phyloP scores from a whole-genome alignment of 2,888 invertebrate genomes.

The Subacronicta megacephala region DNA sequence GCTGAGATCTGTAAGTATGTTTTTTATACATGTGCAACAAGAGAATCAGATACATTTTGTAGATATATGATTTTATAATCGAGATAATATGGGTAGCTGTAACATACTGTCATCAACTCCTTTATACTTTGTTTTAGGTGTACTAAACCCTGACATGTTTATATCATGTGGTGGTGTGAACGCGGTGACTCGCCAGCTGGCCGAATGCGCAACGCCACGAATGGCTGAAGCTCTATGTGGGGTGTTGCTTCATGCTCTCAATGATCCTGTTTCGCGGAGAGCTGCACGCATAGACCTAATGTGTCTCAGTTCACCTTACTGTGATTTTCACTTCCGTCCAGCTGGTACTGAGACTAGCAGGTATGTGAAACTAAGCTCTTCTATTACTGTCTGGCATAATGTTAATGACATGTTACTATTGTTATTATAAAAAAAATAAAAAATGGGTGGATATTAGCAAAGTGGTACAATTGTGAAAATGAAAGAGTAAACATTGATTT shows the following conservation, averaged over 20 bases:
- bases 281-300: constrained; percentile 94
- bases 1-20: constrained; percentile 94
- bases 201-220: constrained; percentile 96
- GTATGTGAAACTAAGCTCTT: constrained; percentile 73
- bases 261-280: constrained; percentile 94
- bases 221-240: constrained; percentile 97
- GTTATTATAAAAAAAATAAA: too few relatives aligned
- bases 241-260: constrained; percentile 95
- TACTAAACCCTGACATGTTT: constrained; percentile 94
- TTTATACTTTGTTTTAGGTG: constrained; percentile 86
- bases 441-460: too few relatives aligned
- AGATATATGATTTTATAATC: too few relatives aligned
- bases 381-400: too few relatives aligned
- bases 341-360: constrained; percentile 93
- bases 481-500: too few relatives aligned
- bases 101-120: too few relatives aligned
- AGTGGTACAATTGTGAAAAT: too few relatives aligned
- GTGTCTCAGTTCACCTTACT: constrained; percentile 96
- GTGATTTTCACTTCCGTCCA: constrained; percentile 95
- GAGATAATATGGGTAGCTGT: too few relatives aligned
- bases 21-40: not conserved
- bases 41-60: too few relatives aligned
- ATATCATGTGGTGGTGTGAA: constrained; percentile 95
- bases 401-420: too few relatives aligned
- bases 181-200: constrained; percentile 94